phyloP scores from a whole-genome alignment of 1,140 invertebrate genomes.

The Caerostris extrusa region DNA sequence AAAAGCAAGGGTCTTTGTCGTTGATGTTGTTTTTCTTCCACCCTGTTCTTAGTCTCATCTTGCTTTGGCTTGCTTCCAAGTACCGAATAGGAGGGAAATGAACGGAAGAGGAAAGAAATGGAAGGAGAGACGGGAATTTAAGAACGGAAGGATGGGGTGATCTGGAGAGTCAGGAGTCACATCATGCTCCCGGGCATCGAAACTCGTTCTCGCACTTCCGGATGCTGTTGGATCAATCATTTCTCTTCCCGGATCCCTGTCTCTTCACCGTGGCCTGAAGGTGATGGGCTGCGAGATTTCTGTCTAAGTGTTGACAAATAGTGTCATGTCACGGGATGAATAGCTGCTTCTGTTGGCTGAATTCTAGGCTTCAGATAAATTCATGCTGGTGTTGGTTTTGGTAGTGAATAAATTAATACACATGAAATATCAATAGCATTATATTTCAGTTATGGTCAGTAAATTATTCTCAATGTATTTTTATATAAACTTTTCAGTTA shows the following conservation, averaged over 20 bases:
- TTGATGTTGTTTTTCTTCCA: constrained; percentile 17
- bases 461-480: too few species aligned
- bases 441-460: too few species aligned
- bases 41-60: neutral
- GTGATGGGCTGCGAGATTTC: neutral
- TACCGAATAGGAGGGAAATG: neutral
- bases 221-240: constrained; percentile 67
- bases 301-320: neutral
- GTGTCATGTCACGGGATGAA: neutral
- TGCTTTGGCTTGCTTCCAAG: constrained; percentile 46
- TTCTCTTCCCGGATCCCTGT: constrained; percentile 7
- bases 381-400: too few species aligned
- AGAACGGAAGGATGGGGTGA: constrained; percentile 24
- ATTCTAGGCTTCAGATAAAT: too few species aligned
- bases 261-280: constrained; percentile 13
- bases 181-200: constrained; percentile 70
- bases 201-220: constrained; percentile 68
- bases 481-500: too few species aligned
- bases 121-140: constrained; percentile 16
- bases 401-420: too few species aligned
- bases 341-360: too few species aligned
- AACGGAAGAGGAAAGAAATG: too few species aligned
- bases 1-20: neutral
- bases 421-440: too few species aligned
- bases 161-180: constrained; percentile 58